Evolutionary conservation across 2,797 vertebrate genomes (phyloP).

Genomic region (Dendrocincla tyrannina): DNA sequence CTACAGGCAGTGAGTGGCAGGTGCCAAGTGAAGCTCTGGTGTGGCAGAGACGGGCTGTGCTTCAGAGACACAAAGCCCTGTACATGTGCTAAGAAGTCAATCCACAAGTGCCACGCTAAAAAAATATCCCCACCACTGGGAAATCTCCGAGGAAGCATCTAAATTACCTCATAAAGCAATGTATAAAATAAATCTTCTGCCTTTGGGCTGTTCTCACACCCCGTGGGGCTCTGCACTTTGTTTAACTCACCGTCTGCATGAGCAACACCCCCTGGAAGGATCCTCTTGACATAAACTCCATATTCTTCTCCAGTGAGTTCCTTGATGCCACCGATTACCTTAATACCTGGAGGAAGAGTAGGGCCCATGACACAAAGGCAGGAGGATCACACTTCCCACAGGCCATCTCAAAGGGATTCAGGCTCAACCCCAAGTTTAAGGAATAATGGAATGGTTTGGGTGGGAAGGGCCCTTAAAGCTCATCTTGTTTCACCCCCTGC

Average conservation of each 20-base stretch:
- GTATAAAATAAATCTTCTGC: accelerated
- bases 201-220: neutral
- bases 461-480: accelerated
- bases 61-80: neutral
- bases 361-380: neutral
- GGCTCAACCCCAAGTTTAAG: no score
- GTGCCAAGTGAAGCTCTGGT: neutral
- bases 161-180: neutral
- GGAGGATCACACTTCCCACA: accelerated
- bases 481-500: accelerated
- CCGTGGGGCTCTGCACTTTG: accelerated
- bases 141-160: neutral
- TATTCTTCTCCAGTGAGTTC: slow-evolving; percentile 87
- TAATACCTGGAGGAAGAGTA: slow-evolving; percentile 80
- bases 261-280: slow-evolving; percentile 89
- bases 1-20: neutral
- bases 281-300: slow-evolving; percentile 91
- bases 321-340: slow-evolving; percentile 90
- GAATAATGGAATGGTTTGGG: neutral
- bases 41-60: neutral
- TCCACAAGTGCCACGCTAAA: neutral
- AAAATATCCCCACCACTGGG: neutral
- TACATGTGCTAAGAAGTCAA: neutral
- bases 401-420: neutral
- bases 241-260: slow-evolving; percentile 81